phyloP scores from a whole-genome alignment of 2,888 invertebrate genomes.

The Eulithis prunata region DNA sequence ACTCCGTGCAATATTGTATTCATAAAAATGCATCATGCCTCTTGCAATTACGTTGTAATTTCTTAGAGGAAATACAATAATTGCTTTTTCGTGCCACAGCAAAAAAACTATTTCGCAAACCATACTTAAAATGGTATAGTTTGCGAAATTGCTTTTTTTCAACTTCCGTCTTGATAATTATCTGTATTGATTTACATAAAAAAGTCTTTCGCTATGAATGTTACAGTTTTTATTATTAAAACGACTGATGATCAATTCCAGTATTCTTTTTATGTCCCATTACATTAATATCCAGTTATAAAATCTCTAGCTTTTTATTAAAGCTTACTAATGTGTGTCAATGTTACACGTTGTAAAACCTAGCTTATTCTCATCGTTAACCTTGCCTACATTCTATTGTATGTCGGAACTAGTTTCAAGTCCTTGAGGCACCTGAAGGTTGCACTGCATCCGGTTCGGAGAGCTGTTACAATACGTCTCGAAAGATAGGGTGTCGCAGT shows the following conservation, averaged over 20 bases:
- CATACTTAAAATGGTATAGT: not conserved
- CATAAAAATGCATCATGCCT: conserved; percentile 3
- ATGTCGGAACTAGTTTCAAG: conserved; percentile 57
- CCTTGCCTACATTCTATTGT: conserved; percentile 49
- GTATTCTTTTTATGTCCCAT: too few relatives aligned
- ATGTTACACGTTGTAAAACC: conserved; percentile 32
- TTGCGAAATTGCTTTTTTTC: conserved; percentile 10
- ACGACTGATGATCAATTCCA: too few relatives aligned
- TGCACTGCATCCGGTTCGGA: conserved; percentile 59
- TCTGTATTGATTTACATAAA: conserved; percentile 4
- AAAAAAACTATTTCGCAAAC: not conserved
- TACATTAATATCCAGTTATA: too few relatives aligned
- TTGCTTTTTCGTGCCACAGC: conserved; percentile 18
- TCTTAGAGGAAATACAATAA: conserved; percentile 12
- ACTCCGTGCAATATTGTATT: conserved; percentile 1
- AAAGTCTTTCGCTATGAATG: conserved; percentile 1
- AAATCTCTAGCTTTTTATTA: too few relatives aligned
- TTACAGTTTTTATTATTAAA: too few relatives aligned
- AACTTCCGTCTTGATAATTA: conserved; percentile 15
- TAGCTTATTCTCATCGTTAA: conserved; percentile 45
- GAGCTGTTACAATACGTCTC: conserved; percentile 56
- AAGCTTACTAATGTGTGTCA: conserved; percentile 6
- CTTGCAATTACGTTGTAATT: conserved; percentile 22
- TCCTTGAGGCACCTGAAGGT: conserved; percentile 60
- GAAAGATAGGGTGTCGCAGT: conserved; percentile 50